phyloP scores from a whole-genome alignment of 2,888 invertebrate genomes.

The Macrophya annulata region DNA sequence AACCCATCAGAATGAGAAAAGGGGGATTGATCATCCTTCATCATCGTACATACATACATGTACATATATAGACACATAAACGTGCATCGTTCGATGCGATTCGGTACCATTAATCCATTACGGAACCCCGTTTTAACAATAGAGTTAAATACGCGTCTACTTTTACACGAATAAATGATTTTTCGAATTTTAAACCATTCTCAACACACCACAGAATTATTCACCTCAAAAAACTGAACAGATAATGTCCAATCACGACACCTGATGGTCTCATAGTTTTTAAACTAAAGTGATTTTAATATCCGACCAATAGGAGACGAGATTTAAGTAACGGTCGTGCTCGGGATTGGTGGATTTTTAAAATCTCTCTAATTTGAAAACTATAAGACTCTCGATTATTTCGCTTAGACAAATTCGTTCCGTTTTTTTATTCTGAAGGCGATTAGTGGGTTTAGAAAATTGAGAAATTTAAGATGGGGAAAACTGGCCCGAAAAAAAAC shows the following conservation, averaged over 20 bases:
- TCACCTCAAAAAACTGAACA: not conserved
- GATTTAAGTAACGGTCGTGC: constrained; percentile 29
- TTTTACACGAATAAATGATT: not conserved
- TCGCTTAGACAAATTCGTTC: not conserved
- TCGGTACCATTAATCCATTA: constrained; percentile 20
- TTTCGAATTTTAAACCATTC: not conserved
- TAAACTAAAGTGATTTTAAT: not conserved
- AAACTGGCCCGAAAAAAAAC: not conserved
- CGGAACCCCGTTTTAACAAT: constrained; percentile 1
- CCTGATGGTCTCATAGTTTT: not conserved
- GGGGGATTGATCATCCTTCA: constrained; percentile 42
- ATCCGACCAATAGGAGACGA: not conserved
- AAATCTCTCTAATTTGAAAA: constrained; percentile 11
- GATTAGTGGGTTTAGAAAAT: not conserved
- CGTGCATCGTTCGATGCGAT: not conserved
- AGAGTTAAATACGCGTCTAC: not conserved
- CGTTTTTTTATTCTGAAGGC: not conserved
- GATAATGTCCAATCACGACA: not conserved
- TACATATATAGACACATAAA: no score
- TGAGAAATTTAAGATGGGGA: not conserved
- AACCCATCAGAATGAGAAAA: constrained; percentile 53
- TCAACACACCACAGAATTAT: not conserved
- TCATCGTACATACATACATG: not conserved
- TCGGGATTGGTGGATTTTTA: not conserved
- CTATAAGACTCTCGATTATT: not conserved